phyloP scores from a whole-genome alignment of 2,113 vertebrate species.

The Taxidea taxus region DNA sequence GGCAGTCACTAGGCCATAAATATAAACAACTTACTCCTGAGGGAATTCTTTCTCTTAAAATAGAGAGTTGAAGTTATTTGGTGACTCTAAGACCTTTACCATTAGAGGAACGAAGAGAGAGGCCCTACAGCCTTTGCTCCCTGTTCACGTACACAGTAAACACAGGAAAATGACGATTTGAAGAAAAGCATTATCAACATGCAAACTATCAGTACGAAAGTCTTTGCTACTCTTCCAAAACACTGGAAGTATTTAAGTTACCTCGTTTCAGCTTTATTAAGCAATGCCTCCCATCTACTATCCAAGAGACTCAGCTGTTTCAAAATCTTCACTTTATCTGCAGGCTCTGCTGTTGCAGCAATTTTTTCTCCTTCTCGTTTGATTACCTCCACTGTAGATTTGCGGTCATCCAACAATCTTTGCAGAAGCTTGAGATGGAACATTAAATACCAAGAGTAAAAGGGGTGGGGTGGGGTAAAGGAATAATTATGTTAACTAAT shows the following conservation, averaged over 20 bases:
- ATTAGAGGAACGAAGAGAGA: neutral
- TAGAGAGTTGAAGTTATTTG: neutral
- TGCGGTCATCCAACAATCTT: constrained; percentile 94
- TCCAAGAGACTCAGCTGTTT: constrained; percentile 92
- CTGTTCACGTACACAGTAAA: neutral
- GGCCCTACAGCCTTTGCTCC: neutral
- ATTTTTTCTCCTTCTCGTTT: constrained; percentile 96
- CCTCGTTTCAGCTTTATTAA: constrained; percentile 95
- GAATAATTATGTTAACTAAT: constrained; percentile 10
- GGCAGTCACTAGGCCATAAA: neutral
- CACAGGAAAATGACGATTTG: neutral
- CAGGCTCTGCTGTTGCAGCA: constrained; percentile 90
- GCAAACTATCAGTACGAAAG: neutral
- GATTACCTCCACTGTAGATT: constrained; percentile 94
- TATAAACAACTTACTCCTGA: fast-evolving
- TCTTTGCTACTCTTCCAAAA: neutral
- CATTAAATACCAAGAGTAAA: neutral
- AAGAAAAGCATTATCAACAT: neutral
- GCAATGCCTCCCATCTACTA: constrained; percentile 93
- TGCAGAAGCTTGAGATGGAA: constrained; percentile 91
- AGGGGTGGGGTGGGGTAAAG: neutral
- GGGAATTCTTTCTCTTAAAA: neutral
- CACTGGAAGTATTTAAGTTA: constrained; percentile 68
- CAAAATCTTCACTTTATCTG: constrained; percentile 93
- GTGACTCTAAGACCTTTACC: neutral